Evolutionary conservation across 2,113 vertebrate genomes (phyloP).

Genomic region (Astatotilapia flaviijosephi): DNA sequence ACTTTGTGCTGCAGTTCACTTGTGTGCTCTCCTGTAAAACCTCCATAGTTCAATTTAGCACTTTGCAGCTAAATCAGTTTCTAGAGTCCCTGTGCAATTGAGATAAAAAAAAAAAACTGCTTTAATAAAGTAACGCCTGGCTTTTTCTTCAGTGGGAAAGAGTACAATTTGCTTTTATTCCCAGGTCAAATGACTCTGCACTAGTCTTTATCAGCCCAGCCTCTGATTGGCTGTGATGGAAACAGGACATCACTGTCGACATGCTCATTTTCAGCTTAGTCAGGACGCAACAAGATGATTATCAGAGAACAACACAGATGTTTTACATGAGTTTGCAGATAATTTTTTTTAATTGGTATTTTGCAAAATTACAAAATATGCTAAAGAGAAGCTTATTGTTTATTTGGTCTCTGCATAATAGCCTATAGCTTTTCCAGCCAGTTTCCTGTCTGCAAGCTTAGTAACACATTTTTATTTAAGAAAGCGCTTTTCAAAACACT

Average conservation of each 20-base stretch:
- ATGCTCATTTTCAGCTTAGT: neutral
- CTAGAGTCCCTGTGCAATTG: neutral
- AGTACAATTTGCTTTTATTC: neutral
- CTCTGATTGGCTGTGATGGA: neutral
- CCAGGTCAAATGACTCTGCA: neutral
- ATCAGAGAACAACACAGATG: neutral
- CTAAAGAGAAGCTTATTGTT: neutral
- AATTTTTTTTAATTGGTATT: neutral
- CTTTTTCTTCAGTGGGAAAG: neutral
- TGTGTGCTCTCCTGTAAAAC: neutral
- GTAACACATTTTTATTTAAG: neutral
- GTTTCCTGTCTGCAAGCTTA: neutral
- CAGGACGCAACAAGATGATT: neutral
- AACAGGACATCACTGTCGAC: neutral
- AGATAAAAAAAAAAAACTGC: fast-evolving
- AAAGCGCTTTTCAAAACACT: neutral
- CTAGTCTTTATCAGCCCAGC: neutral
- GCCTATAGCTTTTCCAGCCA: neutral
- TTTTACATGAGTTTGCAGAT: neutral
- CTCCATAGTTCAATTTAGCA: neutral
- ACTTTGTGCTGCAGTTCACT: neutral
- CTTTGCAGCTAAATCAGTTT: neutral
- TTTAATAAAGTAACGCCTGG: neutral
- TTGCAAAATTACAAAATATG: neutral
- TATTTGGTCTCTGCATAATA: neutral